Percentiles rank a stretch among this genome's conserved stretches.
Conservation (phyloP, 2,797 vertebrate species). For the Glyptemys insculpta region DNA sequence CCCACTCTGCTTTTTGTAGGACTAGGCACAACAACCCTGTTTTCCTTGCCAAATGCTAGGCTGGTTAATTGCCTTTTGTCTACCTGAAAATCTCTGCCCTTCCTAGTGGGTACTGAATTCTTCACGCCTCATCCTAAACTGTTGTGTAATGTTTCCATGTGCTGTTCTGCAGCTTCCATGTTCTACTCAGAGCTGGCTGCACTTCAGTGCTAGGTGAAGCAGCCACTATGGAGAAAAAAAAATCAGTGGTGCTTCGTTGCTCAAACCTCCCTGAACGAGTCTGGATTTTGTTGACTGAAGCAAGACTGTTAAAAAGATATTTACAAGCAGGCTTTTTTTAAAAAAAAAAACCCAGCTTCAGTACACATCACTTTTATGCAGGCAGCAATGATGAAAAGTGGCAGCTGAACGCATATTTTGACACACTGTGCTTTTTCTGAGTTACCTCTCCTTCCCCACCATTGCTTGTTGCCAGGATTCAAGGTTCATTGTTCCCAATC, state of each 20-base stretch:
- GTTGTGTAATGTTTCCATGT: background rate
- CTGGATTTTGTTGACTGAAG: background rate
- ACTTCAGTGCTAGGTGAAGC: background rate
- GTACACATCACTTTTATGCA: fast-evolving
- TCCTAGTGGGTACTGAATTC: fast-evolving
- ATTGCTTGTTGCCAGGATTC: background rate
- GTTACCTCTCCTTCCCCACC: background rate
- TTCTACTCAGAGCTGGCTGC: background rate
- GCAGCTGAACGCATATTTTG: background rate
- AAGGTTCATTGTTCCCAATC: background rate
- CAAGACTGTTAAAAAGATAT: background rate
- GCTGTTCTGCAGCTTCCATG: too few species aligned
- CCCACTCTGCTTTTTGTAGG: background rate
- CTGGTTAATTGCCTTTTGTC: fast-evolving
- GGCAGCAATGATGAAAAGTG: background rate
- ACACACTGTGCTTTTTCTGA: fast-evolving
- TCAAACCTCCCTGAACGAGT: background rate
- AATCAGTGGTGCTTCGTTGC: background rate
- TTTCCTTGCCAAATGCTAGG: fast-evolving
- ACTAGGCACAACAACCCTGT: fast-evolving
- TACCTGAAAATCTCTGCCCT: fast-evolving
- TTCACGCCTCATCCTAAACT: background rate
- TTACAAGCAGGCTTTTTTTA: background rate
- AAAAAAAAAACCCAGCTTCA: background rate
- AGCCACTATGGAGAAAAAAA: background rate